Percentiles rank a stretch among this genome's conserved stretches.
These are phyloP conservation scores for Paracentrotus lividus DNA, from an alignment of 53 echinoderm and acorn worm species.

Conservation along the genomic window DNA sequence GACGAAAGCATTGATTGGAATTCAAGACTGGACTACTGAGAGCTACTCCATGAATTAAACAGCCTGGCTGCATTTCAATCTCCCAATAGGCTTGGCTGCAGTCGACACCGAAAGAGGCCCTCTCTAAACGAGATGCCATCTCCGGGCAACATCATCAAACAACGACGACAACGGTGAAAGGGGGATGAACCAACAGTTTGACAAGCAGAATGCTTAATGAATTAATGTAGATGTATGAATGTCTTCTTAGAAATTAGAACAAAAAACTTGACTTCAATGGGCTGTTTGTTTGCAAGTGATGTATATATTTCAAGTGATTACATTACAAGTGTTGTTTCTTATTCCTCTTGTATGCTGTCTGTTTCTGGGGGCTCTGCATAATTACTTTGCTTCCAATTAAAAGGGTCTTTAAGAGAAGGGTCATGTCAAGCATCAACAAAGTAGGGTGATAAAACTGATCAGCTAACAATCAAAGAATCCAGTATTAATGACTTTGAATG, in stretches of 20 bases:
- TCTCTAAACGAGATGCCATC: background rate
- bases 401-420: no score
- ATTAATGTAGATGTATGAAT: background rate
- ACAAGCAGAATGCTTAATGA: background rate
- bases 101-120: slow-evolving; percentile 38
- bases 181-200: background rate
- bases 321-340: background rate
- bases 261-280: no score
- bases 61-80: slow-evolving; percentile 50
- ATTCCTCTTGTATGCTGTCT: background rate
- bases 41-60: slow-evolving; percentile 57
- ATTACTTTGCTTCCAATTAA: no score
- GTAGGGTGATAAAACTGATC: no score
- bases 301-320: background rate
- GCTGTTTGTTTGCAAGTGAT: no score
- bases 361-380: no score
- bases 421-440: no score
- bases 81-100: slow-evolving; percentile 24
- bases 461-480: no score
- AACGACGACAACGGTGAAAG: background rate
- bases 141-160: background rate
- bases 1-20: slow-evolving; percentile 54
- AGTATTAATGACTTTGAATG: no score
- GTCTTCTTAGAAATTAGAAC: background rate
- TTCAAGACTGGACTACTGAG: slow-evolving; percentile 33